phyloP scores from a whole-genome alignment of 2,113 vertebrate genomes.

The Brachyhypopomus occidentalis region DNA sequence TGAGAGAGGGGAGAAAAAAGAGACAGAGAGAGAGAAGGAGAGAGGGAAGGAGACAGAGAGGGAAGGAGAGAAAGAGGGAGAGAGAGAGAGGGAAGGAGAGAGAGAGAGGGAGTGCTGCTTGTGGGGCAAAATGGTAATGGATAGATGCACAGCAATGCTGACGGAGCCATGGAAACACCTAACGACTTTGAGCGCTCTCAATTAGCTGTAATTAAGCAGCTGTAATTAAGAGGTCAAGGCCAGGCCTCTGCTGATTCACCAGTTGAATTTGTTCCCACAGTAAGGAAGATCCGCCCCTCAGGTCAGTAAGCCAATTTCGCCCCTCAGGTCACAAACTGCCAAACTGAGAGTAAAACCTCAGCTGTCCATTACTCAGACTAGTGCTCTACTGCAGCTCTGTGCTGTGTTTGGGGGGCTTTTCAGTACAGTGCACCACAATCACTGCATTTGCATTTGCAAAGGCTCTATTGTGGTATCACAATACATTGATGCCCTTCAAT shows the following conservation, averaged over 20 bases:
- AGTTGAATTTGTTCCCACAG: too few species aligned
- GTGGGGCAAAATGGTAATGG: background rate
- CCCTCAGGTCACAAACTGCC: too few species aligned
- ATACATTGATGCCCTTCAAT: too few species aligned
- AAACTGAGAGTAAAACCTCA: too few species aligned
- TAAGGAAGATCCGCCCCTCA: too few species aligned
- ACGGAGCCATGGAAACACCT: background rate
- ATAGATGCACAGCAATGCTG: slow-evolving; percentile 1
- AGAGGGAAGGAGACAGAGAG: background rate
- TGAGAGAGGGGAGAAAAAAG: background rate
- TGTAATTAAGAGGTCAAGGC: slow-evolving; percentile 22
- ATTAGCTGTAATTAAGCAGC: slow-evolving; percentile 38
- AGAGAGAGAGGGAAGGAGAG: background rate
- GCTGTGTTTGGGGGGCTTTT: too few species aligned
- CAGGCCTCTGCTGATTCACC: slow-evolving; percentile 18
- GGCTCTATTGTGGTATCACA: too few species aligned
- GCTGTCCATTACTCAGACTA: too few species aligned
- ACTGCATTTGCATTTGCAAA: too few species aligned
- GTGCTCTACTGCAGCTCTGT: too few species aligned
- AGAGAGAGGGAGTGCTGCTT: background rate
- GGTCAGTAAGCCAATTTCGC: too few species aligned
- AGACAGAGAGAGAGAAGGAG: background rate
- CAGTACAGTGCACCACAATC: too few species aligned
- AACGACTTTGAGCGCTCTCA: slow-evolving; percentile 8
- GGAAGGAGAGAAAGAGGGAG: background rate